Evolutionary conservation across 2,113 vertebrate genomes (phyloP).

Genomic region (Leptocoma aspasia): DNA sequence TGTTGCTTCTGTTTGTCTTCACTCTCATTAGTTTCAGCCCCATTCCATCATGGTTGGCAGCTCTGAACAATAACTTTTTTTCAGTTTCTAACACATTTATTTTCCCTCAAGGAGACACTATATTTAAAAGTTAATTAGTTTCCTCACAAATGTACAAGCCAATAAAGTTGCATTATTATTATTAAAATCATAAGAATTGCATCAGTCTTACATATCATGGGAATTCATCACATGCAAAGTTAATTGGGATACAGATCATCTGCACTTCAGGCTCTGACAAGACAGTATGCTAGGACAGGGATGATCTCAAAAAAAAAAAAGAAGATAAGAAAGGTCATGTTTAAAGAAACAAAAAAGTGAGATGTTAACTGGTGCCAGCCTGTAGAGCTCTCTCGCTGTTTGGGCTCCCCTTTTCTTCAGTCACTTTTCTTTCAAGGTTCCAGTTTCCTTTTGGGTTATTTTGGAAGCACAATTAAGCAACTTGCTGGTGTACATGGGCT

Average conservation of each 20-base stretch:
- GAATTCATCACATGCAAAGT: neutral
- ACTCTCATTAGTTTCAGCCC: neutral
- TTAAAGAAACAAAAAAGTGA: neutral
- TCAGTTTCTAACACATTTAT: neutral
- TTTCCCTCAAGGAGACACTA: neutral
- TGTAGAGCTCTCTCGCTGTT: neutral
- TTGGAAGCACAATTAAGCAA: neutral
- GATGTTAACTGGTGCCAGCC: neutral
- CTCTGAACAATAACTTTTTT: neutral
- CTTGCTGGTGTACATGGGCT: neutral
- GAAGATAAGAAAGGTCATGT: neutral
- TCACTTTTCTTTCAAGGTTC: neutral
- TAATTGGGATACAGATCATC: neutral
- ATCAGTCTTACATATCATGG: neutral
- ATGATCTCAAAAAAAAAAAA: neutral
- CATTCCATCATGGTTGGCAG: neutral
- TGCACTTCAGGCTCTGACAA: neutral
- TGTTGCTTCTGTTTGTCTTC: neutral
- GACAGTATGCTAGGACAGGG: neutral
- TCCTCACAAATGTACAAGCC: neutral
- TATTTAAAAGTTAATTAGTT: constrained; percentile 49
- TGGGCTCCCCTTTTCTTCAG: neutral
- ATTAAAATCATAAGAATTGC: neutral
- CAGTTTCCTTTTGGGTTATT: neutral
- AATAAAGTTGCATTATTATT: constrained; percentile 27